phyloP scores from a whole-genome alignment of 2,888 invertebrate genomes.

The Caenorhabditis wallacei region DNA sequence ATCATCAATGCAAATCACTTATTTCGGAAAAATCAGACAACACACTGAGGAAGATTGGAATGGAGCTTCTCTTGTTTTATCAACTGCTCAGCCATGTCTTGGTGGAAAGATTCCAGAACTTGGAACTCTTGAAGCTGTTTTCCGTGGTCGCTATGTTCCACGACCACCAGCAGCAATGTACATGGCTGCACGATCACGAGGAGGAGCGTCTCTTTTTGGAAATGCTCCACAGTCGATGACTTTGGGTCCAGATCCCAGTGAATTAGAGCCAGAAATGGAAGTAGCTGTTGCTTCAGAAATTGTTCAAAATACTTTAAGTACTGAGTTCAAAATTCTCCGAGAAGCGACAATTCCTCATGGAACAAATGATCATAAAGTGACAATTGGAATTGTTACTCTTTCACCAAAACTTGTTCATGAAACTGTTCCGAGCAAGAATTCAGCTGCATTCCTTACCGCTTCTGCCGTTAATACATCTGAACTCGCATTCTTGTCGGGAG shows the following conservation, averaged over 20 bases:
- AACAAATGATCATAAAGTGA: conserved; percentile 82
- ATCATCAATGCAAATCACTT: conserved; percentile 62
- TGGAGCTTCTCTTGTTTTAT: conserved; percentile 69
- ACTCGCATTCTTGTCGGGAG: conserved; percentile 75
- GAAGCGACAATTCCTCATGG: conserved; percentile 83
- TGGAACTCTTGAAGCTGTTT: conserved; percentile 77
- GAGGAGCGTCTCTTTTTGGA: neutral
- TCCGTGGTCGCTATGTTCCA: conserved; percentile 48
- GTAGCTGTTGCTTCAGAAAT: conserved; percentile 61
- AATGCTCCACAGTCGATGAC: neutral
- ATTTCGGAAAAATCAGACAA: conserved; percentile 77
- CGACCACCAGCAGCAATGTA: neutral
- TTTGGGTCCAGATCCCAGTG: neutral
- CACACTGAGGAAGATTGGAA: conserved; percentile 84
- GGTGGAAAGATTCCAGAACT: conserved; percentile 77
- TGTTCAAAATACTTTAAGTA: conserved; percentile 79
- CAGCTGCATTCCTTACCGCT: conserved; percentile 77
- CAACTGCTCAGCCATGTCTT: conserved; percentile 78
- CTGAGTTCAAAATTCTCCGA: conserved; percentile 83
- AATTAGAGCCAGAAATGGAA: conserved; percentile 7
- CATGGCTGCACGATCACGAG: neutral
- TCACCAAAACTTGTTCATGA: conserved; percentile 83
- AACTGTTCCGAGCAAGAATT: conserved; percentile 82
- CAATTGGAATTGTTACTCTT: conserved; percentile 83
- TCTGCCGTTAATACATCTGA: conserved; percentile 73